A percentile compares a stretch with the other conserved stretches of the same genome.
Evolutionary conservation across 2,113 vertebrate species (phyloP).

Genomic region (Periophthalmodon schlosseri): DNA sequence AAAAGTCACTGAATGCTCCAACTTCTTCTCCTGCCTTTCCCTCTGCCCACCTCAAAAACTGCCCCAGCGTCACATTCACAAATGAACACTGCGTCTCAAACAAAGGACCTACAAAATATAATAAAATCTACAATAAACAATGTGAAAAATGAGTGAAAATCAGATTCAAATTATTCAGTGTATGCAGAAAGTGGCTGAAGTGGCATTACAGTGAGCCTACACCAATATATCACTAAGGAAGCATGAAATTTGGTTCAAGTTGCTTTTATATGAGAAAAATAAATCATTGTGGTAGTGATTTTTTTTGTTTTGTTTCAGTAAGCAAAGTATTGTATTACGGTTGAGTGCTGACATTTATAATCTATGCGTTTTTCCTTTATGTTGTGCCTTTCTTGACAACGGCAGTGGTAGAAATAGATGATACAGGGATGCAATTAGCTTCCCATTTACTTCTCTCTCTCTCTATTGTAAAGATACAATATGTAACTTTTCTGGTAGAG

Average conservation of each 20-base stretch:
- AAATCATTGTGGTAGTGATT: slow-evolving; percentile 25
- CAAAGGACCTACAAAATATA: slow-evolving; percentile 80
- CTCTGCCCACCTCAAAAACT: slow-evolving; percentile 86
- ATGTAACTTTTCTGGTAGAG: neutral
- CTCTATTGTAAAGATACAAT: neutral
- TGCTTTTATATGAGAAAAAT: slow-evolving; percentile 16
- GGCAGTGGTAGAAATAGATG: slow-evolving; percentile 28
- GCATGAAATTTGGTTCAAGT: slow-evolving; percentile 28
- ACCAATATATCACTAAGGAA: slow-evolving; percentile 8
- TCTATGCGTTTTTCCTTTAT: neutral
- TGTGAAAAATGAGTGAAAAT: neutral
- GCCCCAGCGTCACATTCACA: slow-evolving; percentile 79
- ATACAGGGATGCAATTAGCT: slow-evolving; percentile 59
- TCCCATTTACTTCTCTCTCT: neutral
- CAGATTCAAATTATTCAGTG: slow-evolving; percentile 6
- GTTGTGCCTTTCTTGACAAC: slow-evolving; percentile 16
- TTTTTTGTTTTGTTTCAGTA: slow-evolving; percentile 18
- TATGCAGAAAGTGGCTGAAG: neutral
- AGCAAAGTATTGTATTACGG: slow-evolving; percentile 26
- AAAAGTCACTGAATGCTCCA: slow-evolving; percentile 81
- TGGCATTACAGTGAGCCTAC: neutral
- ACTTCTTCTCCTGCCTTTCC: slow-evolving; percentile 49
- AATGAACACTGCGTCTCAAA: slow-evolving; percentile 93
- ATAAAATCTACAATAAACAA: neutral
- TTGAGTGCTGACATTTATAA: slow-evolving; percentile 37